Base-by-base conservation (phyloP, 1,140 invertebrate genomes). In the Cyphomyrmex costatus region DNA sequence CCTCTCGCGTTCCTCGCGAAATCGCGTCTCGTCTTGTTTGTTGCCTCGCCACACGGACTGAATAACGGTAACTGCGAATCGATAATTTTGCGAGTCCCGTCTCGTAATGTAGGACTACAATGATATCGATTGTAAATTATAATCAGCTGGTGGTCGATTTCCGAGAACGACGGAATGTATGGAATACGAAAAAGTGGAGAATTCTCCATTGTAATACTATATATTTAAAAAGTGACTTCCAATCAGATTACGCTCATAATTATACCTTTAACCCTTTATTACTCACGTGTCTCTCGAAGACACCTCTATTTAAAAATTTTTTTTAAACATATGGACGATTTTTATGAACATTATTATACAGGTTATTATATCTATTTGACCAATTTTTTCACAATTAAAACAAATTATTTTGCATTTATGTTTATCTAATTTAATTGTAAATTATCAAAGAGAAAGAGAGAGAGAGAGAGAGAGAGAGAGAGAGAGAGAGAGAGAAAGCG, bases 1-100 rank as follows among this genome's bases (percentile, higher is more conserved):
- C 51, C 33, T 42, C 49, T 5, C 30, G 16, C n/a, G 51, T 16
- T 82, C 51, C 33, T 42, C 49, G 10, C 30, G 16, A 70, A 80
- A 70, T 70, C n/a, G 49, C 63, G 33, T 70, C 65, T 70, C 78
- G 24, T 71, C 51, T 71, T n/a, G n/a, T n/a, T 71, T 82, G 2
- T 36, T 42, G 8, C 16, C 30, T 70, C n/a, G 61, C 5, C 51
- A n/a, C 33, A 30, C 33, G 6, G 3, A 4, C 4, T n/a, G 16
- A 36, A 71, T 24, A 12, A 36, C 30, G 36, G 27, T 14, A 49
- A 42, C 16, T n/a, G n/a, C n/a, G 63, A 21, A 56, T 82, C 63
- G 58, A 82, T 82, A 71, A 82, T 70, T 68, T 70, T 42, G 42
- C 24, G 16, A 36, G 30, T 70, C 16, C 27, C 36, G n/a, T 27